Conservation (phyloP, 2,113 vertebrate genomes). For the Hippoglossus stenolepis region DNA sequence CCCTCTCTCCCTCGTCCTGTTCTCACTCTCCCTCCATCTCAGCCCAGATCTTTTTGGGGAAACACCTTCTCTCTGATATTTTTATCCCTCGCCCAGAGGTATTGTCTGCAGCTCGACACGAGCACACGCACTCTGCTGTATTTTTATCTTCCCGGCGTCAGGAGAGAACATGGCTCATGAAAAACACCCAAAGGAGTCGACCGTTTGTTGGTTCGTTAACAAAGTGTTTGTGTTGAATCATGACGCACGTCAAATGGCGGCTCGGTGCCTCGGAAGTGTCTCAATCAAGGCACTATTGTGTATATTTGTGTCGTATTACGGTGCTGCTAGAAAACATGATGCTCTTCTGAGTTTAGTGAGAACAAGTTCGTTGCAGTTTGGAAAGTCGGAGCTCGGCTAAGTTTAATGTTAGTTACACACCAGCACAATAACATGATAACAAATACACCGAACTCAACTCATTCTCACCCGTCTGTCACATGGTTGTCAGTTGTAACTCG, state of each 20-base stretch:
- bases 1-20: slow-evolving; percentile 3
- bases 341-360: too few relatives aligned
- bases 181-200: slow-evolving; percentile 19
- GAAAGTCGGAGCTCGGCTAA: too few relatives aligned
- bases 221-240: slow-evolving; percentile 1
- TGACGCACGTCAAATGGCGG: slow-evolving; percentile 27
- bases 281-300: slow-evolving; percentile 45
- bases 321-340: too few relatives aligned
- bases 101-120: slow-evolving; percentile 63
- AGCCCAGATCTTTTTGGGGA: slow-evolving; percentile 60
- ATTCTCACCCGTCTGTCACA: too few relatives aligned
- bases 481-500: too few relatives aligned
- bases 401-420: background rate
- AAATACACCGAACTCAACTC: background rate
- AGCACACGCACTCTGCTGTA: slow-evolving; percentile 31
- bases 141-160: slow-evolving; percentile 49
- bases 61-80: slow-evolving; percentile 73
- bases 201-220: background rate
- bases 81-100: slow-evolving; percentile 55
- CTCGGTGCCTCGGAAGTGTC: slow-evolving; percentile 28
- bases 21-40: slow-evolving; percentile 55
- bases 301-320: background rate
- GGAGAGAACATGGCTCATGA: slow-evolving; percentile 9
- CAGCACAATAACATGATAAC: background rate
- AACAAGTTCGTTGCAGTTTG: too few relatives aligned